Evolutionary conservation across 2,113 vertebrate genomes (phyloP), one percentile per base, ranked within the genome.

Genomic region (Eleginops maclovinus): DNA sequence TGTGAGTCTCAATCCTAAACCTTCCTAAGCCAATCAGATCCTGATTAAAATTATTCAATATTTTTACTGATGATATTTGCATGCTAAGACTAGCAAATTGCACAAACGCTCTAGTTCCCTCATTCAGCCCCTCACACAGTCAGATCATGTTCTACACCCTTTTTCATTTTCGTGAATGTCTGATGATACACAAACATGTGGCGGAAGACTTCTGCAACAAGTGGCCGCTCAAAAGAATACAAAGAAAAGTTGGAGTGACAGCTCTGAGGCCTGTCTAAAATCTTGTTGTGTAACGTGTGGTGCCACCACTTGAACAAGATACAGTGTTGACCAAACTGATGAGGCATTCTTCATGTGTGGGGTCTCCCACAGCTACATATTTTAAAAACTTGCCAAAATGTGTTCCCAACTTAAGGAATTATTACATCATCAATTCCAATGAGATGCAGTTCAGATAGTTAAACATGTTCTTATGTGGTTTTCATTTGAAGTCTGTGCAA

Each of bases 391-490:
- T 60, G n/a, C 64, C n/a, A 53, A 65, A 79, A 73, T 9, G 14
- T 83, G 64, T 78, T 75, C 62, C 28, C 44, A 51, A 66, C 50
- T 79, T 22, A 22, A 50, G 31, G 46, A 76, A 47, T 54, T 9
- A 76, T 86, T 84, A 84, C 78, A 69, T 77, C 72, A 81, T 74
- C 12, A 1, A 19, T 72, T 60, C 26, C 46, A 87, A 85, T 63
- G 72, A 77, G 46, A 50, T 46, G 11, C 70, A 66, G 69, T 43
- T 66, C 15, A 43, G 44, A 66, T 79, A 50, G 51, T 21, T 83
- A 71, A 61, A 53, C 72, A 62, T 7, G 31, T 4, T 73, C 47
- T 72, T 58, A 61, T 58, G 0, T 77, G 80, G 68, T 79, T 68
- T 63, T 72, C 28, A 81, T 80, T 54, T 24, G 13, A 2, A 14